Conservation (phyloP, 1,140 invertebrate genomes). For the Holotrichia oblita region DNA sequence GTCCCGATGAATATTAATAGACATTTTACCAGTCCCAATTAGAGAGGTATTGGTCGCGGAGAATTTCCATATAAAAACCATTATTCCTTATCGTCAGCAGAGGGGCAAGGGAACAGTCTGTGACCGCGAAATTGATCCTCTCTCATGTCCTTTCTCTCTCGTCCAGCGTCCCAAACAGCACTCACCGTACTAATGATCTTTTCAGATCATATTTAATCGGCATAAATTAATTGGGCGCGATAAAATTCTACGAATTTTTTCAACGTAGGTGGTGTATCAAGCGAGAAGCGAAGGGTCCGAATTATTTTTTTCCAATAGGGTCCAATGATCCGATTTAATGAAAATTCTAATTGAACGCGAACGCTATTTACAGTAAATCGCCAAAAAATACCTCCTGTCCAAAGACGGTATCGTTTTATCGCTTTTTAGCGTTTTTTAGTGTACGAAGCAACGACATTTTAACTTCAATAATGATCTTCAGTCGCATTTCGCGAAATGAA, state of each 20-base stretch:
- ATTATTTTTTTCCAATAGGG: neutral
- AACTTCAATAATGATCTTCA: too few relatives aligned
- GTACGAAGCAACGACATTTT: too few relatives aligned
- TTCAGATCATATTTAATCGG: constrained; percentile 8
- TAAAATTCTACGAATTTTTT: constrained; percentile 13
- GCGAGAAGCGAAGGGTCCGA: neutral
- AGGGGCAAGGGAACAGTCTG: too few relatives aligned
- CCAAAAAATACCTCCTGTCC: neutral
- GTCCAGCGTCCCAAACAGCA: neutral
- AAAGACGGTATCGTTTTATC: too few relatives aligned
- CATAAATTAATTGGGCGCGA: constrained; percentile 28
- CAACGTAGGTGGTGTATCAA: neutral
- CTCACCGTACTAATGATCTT: neutral
- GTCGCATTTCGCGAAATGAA: too few relatives aligned
- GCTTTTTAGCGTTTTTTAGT: too few relatives aligned
- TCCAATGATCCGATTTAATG: neutral
- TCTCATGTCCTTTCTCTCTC: neutral
- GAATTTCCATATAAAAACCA: constrained; percentile 29
- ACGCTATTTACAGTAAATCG: constrained; percentile 9
- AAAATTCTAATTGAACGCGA: neutral
- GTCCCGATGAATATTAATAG: constrained; percentile 28
- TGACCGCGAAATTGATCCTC: constrained; percentile 17
- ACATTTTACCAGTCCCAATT: constrained; percentile 24
- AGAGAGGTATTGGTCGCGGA: constrained; percentile 6
- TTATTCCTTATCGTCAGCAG: constrained; percentile 7